These are phyloP conservation scores for Aegithalos caudatus DNA, from an alignment of 2,113 vertebrate genomes.

Conservation along the genomic window DNA sequence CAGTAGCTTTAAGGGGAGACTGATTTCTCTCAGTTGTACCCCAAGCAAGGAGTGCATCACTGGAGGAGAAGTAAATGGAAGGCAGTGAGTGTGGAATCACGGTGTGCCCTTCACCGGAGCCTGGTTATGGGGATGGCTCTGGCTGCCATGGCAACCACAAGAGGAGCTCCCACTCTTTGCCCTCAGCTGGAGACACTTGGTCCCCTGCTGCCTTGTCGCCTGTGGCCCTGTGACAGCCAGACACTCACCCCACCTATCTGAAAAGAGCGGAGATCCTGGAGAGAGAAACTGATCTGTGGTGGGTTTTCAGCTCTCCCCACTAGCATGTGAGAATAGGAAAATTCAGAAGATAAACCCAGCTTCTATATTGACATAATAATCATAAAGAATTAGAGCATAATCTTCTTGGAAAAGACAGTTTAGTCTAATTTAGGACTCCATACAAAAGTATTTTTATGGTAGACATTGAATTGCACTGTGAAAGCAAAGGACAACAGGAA, in stretches of 20 bases:
- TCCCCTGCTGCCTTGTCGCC: background rate
- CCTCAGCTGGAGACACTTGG: background rate
- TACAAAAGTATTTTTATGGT: background rate
- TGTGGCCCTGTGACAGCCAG: background rate
- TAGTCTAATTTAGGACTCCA: background rate
- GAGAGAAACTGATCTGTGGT: background rate
- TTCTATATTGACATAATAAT: background rate
- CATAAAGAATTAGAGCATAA: background rate
- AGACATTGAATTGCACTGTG: background rate
- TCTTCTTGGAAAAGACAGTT: background rate
- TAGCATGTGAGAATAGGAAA: background rate
- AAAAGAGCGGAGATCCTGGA: accelerated
- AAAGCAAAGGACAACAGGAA: background rate
- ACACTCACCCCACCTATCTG: background rate
- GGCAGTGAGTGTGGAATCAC: accelerated
- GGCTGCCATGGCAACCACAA: background rate
- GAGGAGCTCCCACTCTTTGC: background rate
- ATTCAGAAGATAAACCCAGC: background rate
- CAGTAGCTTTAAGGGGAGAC: background rate
- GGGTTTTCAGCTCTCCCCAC: background rate
- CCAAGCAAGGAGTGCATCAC: accelerated
- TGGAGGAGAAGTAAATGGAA: background rate
- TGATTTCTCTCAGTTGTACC: background rate
- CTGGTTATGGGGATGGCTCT: background rate
- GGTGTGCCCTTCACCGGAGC: accelerated